Percentiles rank a stretch among this genome's conserved stretches.
Evolutionary conservation across 2,113 vertebrate genomes (phyloP).

Genomic region (Chiloscyllium plagiosum): DNA sequence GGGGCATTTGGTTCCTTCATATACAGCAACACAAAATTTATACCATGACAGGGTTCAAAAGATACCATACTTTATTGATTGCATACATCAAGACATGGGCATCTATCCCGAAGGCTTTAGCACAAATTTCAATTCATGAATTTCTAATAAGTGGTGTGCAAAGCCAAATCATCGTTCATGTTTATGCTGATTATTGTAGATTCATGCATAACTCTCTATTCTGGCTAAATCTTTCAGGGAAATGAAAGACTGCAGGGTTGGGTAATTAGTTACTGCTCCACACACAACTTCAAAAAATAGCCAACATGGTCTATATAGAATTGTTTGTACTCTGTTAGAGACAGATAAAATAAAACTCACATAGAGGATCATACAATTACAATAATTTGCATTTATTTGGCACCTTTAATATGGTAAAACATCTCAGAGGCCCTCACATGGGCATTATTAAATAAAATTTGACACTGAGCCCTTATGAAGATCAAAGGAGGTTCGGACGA

Average conservation of each 20-base stretch:
- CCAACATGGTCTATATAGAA: neutral
- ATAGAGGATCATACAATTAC: neutral
- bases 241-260: neutral
- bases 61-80: neutral
- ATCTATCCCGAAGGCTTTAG: neutral
- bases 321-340: neutral
- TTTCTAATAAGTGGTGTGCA: slow-evolving; percentile 6
- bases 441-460: neutral
- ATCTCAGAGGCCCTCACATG: neutral
- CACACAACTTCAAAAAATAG: neutral
- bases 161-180: neutral
- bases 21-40: neutral
- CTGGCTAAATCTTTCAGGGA: neutral
- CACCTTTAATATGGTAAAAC: neutral
- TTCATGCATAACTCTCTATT: neutral
- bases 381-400: neutral
- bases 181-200: neutral
- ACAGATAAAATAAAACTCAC: neutral
- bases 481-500: neutral
- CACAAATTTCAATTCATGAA: slow-evolving; percentile 23
- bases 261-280: neutral
- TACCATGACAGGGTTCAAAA: neutral
- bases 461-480: neutral
- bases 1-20: neutral
- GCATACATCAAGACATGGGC: neutral